A percentile compares a stretch with the other conserved stretches of the same genome.
Conservation (phyloP, 1,140 invertebrate species). For the Maniola jurtina region DNA sequence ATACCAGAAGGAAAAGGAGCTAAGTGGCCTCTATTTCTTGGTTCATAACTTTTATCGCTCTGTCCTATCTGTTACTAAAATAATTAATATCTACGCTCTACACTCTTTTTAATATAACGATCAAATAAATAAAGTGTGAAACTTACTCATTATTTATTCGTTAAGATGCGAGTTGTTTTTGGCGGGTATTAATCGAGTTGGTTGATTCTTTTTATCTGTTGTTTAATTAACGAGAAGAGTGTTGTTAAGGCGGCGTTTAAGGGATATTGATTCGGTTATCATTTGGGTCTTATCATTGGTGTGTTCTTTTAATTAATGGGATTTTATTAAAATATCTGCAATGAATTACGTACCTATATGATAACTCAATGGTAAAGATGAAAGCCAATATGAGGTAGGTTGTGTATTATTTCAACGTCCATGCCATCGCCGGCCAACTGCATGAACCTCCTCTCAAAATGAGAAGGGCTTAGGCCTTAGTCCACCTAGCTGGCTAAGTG, state of each 20-base stretch:
- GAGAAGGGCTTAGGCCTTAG: too few species aligned
- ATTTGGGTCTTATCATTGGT: too few species aligned
- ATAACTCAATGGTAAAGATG: too few species aligned
- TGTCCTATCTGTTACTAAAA: not conserved
- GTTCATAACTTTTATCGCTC: not conserved
- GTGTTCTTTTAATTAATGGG: constrained; percentile 5
- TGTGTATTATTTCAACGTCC: too few species aligned
- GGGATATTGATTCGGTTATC: constrained; percentile 52
- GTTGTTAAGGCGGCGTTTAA: constrained; percentile 35
- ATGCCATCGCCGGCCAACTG: too few species aligned
- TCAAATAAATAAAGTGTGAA: constrained; percentile 34
- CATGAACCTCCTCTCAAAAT: too few species aligned
- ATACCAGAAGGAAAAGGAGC: too few species aligned
- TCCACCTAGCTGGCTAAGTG: too few species aligned
- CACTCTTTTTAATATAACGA: not conserved
- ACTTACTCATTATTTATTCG: constrained; percentile 30
- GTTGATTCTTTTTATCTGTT: constrained; percentile 34
- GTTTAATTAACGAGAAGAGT: constrained; percentile 36
- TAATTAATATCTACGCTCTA: constrained; percentile 14
- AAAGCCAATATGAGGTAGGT: too few species aligned
- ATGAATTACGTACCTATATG: not conserved
- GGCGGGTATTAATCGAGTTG: constrained; percentile 49
- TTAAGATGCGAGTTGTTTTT: constrained; percentile 43
- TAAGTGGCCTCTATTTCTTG: too few species aligned
- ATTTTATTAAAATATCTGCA: constrained; percentile 1